phyloP scores from a whole-genome alignment of 2,888 invertebrate genomes.

The Drosophila falleni region DNA sequence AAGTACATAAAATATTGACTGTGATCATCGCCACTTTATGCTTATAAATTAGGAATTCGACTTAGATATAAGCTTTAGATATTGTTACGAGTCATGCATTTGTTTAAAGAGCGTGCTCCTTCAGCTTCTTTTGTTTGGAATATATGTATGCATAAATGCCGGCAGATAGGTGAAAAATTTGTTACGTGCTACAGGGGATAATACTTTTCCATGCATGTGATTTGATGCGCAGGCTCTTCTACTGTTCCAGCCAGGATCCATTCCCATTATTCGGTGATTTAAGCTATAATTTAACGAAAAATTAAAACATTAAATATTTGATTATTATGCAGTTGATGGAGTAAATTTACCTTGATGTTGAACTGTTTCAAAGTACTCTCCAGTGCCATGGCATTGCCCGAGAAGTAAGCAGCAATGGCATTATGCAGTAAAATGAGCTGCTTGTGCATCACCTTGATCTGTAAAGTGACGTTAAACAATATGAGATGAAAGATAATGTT shows the following conservation, averaged over 20 bases:
- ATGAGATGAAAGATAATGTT: not conserved
- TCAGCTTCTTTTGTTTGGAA: constrained; percentile 47
- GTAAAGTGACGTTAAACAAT: constrained; percentile 36
- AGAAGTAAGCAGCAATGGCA: constrained; percentile 98
- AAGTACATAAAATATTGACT: constrained; percentile 30
- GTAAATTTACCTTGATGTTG: constrained; percentile 91
- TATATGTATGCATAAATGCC: constrained; percentile 32
- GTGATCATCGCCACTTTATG: constrained; percentile 46
- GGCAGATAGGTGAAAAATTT: constrained; percentile 40
- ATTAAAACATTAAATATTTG: not conserved
- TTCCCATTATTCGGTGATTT: constrained; percentile 91
- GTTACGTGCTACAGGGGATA: constrained; percentile 26
- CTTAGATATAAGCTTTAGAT: constrained; percentile 48
- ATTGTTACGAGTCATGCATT: constrained; percentile 49
- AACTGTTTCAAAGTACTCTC: constrained; percentile 98
- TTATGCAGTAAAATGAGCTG: constrained; percentile 98
- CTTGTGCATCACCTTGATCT: constrained; percentile 99
- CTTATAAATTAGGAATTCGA: constrained; percentile 61
- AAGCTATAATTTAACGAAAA: constrained; percentile 67
- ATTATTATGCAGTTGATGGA: not conserved
- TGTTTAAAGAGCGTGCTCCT: constrained; percentile 62
- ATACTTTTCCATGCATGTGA: constrained; percentile 33
- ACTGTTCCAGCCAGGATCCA: constrained; percentile 94
- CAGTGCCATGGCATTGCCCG: constrained; percentile 96
- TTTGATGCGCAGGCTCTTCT: constrained; percentile 69